phyloP scores from a whole-genome alignment of 1,140 invertebrate species.

The Drosophila chauvacae region DNA sequence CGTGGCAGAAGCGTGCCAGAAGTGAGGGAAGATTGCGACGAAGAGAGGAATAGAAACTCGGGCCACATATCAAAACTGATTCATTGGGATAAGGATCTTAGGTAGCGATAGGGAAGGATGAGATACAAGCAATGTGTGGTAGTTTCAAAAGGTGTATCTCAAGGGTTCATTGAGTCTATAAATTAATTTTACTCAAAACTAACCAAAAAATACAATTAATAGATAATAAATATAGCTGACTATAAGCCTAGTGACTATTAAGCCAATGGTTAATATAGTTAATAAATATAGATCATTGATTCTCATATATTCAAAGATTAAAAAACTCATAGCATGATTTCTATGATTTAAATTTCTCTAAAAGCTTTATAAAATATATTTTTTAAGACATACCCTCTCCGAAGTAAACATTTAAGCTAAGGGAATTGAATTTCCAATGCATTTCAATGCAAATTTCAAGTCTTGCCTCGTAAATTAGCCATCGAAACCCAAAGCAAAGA shows the following conservation, averaged over 20 bases:
- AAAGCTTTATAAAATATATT: neutral
- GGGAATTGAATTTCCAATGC: neutral
- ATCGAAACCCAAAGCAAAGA: neutral
- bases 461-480: constrained; percentile 58
- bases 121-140: neutral
- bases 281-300: too few relatives aligned
- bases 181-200: neutral
- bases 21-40: constrained; percentile 30
- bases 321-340: neutral
- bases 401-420: neutral
- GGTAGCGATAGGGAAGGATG: constrained; percentile 2
- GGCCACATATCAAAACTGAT: constrained; percentile 18
- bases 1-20: constrained; percentile 67
- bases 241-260: too few relatives aligned
- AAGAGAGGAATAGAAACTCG: neutral
- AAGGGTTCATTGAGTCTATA: neutral
- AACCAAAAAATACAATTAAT: neutral
- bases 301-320: neutral
- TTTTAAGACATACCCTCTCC: too few relatives aligned
- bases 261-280: neutral
- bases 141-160: neutral
- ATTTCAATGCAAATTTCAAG: neutral
- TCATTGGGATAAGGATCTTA: constrained; percentile 6
- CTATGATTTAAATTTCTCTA: too few relatives aligned
- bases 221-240: neutral